Conservation (phyloP, 2,888 invertebrate species). For the Euspilapteryx auroguttella region DNA sequence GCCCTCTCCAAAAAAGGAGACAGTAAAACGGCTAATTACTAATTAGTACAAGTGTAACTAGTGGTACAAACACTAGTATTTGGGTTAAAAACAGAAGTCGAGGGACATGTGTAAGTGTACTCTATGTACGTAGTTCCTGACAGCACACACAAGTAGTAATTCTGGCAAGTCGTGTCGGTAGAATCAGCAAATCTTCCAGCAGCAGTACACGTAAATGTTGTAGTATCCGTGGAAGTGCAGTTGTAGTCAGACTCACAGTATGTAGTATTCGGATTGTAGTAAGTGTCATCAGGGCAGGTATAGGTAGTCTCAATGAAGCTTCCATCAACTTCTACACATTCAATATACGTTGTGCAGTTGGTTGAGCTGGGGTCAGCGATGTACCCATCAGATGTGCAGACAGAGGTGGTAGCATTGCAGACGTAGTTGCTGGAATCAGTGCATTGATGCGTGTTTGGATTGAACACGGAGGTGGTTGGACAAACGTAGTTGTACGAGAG, state of each 20-base stretch:
- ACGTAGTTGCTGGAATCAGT: constrained; percentile 25
- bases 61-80: constrained; percentile 26
- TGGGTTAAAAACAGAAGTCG: constrained; percentile 38
- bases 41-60: constrained; percentile 26
- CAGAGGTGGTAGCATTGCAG: constrained; percentile 20
- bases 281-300: constrained; percentile 25
- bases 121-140: constrained; percentile 19
- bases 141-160: constrained; percentile 34
- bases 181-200: constrained; percentile 37
- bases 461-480: constrained; percentile 36
- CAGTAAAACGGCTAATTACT: too few species aligned
- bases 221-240: constrained; percentile 17
- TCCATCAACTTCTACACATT: constrained; percentile 27
- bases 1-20: too few species aligned
- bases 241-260: constrained; percentile 28
- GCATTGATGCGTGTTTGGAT: constrained; percentile 24
- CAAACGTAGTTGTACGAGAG: constrained; percentile 34
- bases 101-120: constrained; percentile 38
- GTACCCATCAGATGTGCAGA: constrained; percentile 29
- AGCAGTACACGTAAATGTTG: constrained; percentile 23
- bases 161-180: constrained; percentile 31
- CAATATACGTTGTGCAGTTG: constrained; percentile 29
- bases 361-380: constrained; percentile 25
- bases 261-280: constrained; percentile 29
- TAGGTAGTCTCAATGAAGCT: constrained; percentile 20